Evolutionary conservation across 2,888 invertebrate genomes (phyloP).

Genomic region (Leptopilina syphax): DNA sequence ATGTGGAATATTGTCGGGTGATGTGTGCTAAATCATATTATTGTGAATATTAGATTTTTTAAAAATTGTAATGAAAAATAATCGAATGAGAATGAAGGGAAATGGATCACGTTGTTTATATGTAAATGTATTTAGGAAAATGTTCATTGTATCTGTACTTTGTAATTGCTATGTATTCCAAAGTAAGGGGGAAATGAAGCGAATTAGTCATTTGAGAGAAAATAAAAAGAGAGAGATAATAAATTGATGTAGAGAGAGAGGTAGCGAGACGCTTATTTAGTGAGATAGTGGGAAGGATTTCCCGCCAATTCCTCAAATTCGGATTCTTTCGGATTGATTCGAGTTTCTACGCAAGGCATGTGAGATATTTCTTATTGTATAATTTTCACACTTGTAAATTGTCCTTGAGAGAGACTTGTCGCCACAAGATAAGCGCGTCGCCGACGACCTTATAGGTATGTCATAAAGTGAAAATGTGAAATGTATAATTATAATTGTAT

Average conservation of each 20-base stretch:
- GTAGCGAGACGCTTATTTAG: too few species aligned
- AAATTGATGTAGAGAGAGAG: not conserved
- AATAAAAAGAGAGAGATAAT: too few species aligned
- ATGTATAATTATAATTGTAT: not conserved
- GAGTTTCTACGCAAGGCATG: not conserved
- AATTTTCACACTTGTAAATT: not conserved
- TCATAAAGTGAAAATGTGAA: not conserved
- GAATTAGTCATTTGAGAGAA: not conserved
- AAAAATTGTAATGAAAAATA: too few species aligned
- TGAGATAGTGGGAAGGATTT: not conserved
- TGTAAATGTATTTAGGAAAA: too few species aligned
- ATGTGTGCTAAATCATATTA: not conserved
- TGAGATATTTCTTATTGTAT: not conserved
- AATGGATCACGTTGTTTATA: too few species aligned
- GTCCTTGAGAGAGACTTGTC: not conserved
- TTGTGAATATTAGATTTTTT: not conserved
- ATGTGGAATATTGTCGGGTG: not conserved
- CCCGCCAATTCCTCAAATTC: not conserved
- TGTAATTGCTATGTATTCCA: not conserved
- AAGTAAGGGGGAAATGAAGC: slow-evolving; percentile 1
- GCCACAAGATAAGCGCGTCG: not conserved
- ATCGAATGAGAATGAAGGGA: too few species aligned
- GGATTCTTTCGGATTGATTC: not conserved
- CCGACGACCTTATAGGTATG: not conserved
- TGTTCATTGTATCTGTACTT: not conserved